Evolutionary conservation across 2,888 invertebrate genomes (phyloP).

Genomic region (Aquatica leii): DNA sequence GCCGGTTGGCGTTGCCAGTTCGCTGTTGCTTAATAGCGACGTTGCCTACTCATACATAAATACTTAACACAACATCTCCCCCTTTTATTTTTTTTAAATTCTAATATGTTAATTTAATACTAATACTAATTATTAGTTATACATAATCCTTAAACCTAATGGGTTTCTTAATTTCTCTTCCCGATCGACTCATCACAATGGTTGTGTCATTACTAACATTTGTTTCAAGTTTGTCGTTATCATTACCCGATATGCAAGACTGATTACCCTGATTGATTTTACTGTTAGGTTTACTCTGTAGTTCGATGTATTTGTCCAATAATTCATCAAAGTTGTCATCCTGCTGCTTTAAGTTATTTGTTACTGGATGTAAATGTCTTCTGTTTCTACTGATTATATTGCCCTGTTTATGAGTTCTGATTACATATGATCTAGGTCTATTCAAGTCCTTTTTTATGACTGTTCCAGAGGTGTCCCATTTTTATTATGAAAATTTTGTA

Average conservation of each 20-base stretch:
- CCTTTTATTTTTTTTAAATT: neutral
- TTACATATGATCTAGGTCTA: neutral
- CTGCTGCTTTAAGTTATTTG: no score
- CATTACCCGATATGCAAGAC: no score
- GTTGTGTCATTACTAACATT: neutral
- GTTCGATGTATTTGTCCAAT: neutral
- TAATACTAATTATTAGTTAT: neutral
- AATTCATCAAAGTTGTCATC: neutral
- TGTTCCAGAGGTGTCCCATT: neutral
- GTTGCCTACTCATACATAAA: no score
- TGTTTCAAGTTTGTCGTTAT: neutral
- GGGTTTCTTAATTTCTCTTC: no score
- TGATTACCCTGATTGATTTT: neutral
- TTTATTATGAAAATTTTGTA: neutral
- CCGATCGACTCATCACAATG: no score
- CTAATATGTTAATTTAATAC: neutral
- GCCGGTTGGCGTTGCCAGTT: no score
- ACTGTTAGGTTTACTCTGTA: neutral
- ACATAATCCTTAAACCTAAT: neutral
- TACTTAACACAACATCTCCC: no score
- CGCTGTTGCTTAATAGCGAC: no score
- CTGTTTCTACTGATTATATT: neutral
- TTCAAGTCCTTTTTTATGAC: neutral
- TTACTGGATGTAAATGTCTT: no score
- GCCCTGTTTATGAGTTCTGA: no score